Base-by-base conservation (phyloP, 30 jellyfish, hydroid and myxozoan genomes). In the Hydractinia symbiolongicarpus region DNA sequence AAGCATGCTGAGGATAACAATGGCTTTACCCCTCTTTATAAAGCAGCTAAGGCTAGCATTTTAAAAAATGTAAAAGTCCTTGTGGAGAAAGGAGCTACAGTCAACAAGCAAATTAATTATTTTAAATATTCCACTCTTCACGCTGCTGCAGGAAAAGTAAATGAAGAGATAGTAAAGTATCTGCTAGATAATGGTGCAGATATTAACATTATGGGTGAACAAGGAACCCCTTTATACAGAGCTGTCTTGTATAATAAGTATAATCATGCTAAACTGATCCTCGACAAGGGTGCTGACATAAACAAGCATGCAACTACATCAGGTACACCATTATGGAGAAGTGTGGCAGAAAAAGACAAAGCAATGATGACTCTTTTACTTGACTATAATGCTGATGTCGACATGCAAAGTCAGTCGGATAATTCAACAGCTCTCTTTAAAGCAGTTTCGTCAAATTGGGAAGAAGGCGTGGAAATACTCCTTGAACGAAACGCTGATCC, bases 211-310 rank as follows among this genome's bases (percentile, higher is more conserved):
- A 71, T 71, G 80, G 61, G 80, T 14, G 61, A 50, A 20, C 56
- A 30, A 8, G 80, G 80, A 5, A 71, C 80, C 4, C 56, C 80
- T 20, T 50, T 71, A 40, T 50, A 71, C 80, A 50, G 61, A 20
- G 80, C 80, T 20, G 54, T 53, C 70, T 6, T 71, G 8, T 50
- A 71, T 20, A 71, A 50, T 7, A 49, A 50, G 60, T 19, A 30
- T 7, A 30, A 71, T 7, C 11, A 19, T 58, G 80, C 54, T 8
- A 11, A 71, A 53, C 54, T n/a, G 17, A 19, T 71, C 40, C 58
- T 71, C 56, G 60, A 71, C 7, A 30, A 71, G 40, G 80, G 80
- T 8, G 80, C 80, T 20, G 80, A 71, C n/a, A 60, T 71, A 8
- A 53, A 71, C 58, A 55, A 14, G 0, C 60, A 55, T 5, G 56